These are phyloP conservation scores for Tiliacea citrago DNA, from an alignment of 2,888 invertebrate genomes.

Conservation along the genomic window DNA sequence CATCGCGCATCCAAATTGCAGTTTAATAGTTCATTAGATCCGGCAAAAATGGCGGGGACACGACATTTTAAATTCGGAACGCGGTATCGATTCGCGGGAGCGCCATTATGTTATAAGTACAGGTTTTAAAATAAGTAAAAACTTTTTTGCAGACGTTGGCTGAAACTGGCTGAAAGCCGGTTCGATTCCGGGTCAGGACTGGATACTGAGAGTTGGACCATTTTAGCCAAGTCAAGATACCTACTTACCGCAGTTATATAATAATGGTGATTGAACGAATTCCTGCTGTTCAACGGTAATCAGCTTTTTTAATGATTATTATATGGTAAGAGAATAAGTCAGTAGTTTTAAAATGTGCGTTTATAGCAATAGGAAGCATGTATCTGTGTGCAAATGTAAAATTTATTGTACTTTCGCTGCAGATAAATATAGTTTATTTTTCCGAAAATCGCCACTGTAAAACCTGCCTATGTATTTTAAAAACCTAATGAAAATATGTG, in stretches of 20 bases:
- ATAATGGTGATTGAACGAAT: constrained; percentile 39
- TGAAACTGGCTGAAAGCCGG: constrained; percentile 47
- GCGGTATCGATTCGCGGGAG: constrained; percentile 85
- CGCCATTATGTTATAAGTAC: constrained; percentile 64
- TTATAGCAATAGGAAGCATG: too few species aligned
- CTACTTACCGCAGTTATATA: constrained; percentile 33
- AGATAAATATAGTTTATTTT: neutral
- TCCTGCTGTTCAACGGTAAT: constrained; percentile 36
- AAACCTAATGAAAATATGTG: neutral
- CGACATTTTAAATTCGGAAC: constrained; percentile 89
- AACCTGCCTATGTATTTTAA: neutral
- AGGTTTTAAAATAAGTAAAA: constrained; percentile 60
- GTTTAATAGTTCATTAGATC: constrained; percentile 91
- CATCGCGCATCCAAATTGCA: constrained; percentile 90
- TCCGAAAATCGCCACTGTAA: neutral
- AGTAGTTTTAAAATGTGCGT: constrained; percentile 10
- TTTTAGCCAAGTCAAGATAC: constrained; percentile 34
- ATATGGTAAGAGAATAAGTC: neutral
- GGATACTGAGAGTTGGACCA: constrained; percentile 40
- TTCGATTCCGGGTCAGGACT: constrained; percentile 66
- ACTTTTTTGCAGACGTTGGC: constrained; percentile 29
- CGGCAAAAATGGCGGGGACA: constrained; percentile 89
- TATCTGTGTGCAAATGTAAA: too few species aligned
- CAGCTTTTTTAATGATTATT: constrained; percentile 23
- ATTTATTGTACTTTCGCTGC: neutral